Evolutionary conservation across 2,888 invertebrate genomes (phyloP).

Genomic region (Ormyrus pomaceus): DNA sequence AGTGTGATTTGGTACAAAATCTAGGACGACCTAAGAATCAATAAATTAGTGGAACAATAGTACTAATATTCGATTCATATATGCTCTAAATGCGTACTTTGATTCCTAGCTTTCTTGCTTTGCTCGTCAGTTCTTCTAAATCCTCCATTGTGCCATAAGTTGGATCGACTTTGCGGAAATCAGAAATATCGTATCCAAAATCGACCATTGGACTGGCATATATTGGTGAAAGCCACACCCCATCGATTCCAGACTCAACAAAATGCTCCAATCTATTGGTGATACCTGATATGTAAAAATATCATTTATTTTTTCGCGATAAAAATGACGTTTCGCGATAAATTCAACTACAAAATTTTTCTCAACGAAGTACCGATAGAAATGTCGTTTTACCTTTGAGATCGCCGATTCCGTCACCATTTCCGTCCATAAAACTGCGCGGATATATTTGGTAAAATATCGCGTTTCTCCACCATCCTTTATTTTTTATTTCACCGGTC

Average conservation of each 20-base stretch:
- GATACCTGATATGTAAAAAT: constrained; percentile 75
- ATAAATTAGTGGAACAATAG: background rate
- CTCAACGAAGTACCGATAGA: too few relatives aligned
- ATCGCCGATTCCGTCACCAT: constrained; percentile 69
- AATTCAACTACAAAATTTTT: too few relatives aligned
- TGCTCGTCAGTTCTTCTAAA: constrained; percentile 79
- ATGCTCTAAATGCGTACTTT: constrained; percentile 66
- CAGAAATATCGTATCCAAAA: constrained; percentile 91
- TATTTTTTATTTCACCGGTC: constrained; percentile 62
- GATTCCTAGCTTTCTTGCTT: constrained; percentile 78
- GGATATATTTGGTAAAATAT: constrained; percentile 72
- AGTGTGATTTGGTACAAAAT: constrained; percentile 81
- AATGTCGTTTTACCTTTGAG: constrained; percentile 63
- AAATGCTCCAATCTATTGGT: constrained; percentile 81
- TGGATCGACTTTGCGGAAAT: constrained; percentile 84
- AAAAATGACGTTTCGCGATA: background rate
- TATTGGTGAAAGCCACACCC: constrained; percentile 91
- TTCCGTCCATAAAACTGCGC: constrained; percentile 68
- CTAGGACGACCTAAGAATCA: constrained; percentile 78
- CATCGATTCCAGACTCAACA: constrained; percentile 82
- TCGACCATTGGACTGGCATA: constrained; percentile 90
- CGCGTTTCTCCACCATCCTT: constrained; percentile 69
- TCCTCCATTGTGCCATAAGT: constrained; percentile 86
- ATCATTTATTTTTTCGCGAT: constrained; percentile 20
- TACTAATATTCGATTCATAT: background rate